These are phyloP conservation scores for Panagrolaimus sp. DNA, from an alignment of 1,140 invertebrate genomes.

Conservation along the genomic window DNA sequence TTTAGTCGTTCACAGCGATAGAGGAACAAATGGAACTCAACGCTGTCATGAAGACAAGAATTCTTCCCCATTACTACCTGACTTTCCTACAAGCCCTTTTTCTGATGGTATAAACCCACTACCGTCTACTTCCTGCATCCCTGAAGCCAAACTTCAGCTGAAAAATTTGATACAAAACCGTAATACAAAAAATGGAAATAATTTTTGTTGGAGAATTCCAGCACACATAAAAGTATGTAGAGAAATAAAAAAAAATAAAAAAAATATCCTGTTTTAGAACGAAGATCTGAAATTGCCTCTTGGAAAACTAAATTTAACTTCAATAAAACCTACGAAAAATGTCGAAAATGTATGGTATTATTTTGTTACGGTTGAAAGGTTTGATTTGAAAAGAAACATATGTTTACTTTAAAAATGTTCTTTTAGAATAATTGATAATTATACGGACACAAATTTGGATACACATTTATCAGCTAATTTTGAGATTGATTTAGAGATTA, in stretches of 20 bases:
- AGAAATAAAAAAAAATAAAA: too few species aligned
- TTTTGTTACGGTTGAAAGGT: conserved; percentile 2
- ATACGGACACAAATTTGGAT: background rate
- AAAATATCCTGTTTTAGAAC: too few species aligned
- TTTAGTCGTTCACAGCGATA: conserved; percentile 3
- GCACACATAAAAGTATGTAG: too few species aligned
- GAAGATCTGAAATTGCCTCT: background rate
- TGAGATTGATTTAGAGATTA: background rate
- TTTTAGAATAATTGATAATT: conserved; percentile 12
- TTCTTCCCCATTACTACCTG: background rate
- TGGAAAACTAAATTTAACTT: background rate
- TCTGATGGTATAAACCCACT: background rate
- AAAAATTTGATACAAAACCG: background rate
- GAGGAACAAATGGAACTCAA: background rate
- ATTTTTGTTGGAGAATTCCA: too few species aligned
- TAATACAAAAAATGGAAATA: background rate
- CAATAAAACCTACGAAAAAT: background rate
- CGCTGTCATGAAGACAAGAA: background rate
- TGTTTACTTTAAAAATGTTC: background rate
- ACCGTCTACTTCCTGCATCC: background rate
- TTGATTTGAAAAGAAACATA: background rate
- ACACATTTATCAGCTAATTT: background rate
- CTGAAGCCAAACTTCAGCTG: background rate
- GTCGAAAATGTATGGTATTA: background rate
- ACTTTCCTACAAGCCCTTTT: background rate